Evolutionary conservation across 2,797 vertebrate genomes (phyloP).

Genomic region (Poeciliopsis paucimaculata): DNA sequence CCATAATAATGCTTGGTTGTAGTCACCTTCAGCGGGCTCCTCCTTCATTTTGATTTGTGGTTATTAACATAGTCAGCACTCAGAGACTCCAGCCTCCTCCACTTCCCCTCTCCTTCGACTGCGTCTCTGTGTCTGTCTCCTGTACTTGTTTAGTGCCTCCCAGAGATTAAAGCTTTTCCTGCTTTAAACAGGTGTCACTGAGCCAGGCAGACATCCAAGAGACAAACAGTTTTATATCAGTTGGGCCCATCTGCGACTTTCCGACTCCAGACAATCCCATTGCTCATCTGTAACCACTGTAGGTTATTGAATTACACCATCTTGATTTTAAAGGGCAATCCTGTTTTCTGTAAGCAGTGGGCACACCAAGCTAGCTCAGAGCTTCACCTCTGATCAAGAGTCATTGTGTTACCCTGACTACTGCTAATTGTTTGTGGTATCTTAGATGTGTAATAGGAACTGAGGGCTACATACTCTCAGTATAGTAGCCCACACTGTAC

Average conservation of each 20-base stretch:
- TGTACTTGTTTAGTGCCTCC: slow-evolving; percentile 75
- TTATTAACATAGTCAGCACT: slow-evolving; percentile 69
- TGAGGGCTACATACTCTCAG: slow-evolving; percentile 40
- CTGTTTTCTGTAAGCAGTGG: slow-evolving; percentile 82
- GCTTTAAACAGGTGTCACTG: slow-evolving; percentile 84
- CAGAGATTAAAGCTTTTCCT: slow-evolving; percentile 81
- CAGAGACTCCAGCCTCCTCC: slow-evolving; percentile 65
- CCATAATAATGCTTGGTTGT: slow-evolving; percentile 40
- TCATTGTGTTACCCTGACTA: slow-evolving; percentile 62
- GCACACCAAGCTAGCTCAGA: slow-evolving; percentile 64
- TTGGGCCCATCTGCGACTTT: slow-evolving; percentile 78
- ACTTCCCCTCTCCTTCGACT: slow-evolving; percentile 65
- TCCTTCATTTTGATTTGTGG: slow-evolving; percentile 69
- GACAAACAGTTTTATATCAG: slow-evolving; percentile 81
- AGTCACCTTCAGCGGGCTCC: slow-evolving; percentile 52
- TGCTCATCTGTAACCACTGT: slow-evolving; percentile 84
- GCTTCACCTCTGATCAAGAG: slow-evolving; percentile 66
- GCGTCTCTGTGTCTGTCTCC: slow-evolving; percentile 72
- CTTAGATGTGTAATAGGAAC: slow-evolving; percentile 55
- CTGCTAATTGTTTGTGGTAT: slow-evolving; percentile 69
- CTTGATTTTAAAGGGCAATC: slow-evolving; percentile 85
- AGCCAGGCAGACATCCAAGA: slow-evolving; percentile 76
- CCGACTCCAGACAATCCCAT: slow-evolving; percentile 84
- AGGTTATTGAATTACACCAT: slow-evolving; percentile 86
- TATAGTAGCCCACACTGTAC: slow-evolving; percentile 29